Evolutionary conservation across 2,888 invertebrate species (phyloP).

Genomic region (Metallyticus violacea): DNA sequence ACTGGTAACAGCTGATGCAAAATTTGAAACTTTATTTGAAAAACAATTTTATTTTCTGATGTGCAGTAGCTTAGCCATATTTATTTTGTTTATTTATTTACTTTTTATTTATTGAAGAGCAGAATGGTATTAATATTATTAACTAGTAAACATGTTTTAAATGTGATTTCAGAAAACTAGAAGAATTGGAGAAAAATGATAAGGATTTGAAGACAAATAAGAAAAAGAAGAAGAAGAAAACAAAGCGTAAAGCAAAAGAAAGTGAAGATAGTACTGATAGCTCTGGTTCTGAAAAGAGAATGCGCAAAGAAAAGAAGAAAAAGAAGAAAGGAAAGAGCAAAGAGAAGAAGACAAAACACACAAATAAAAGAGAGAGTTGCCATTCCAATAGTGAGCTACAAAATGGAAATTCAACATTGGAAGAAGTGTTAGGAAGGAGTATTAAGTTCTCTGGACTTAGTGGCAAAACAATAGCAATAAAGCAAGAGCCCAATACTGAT

Average conservation of each 20-base stretch:
- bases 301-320: not conserved
- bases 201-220: not conserved
- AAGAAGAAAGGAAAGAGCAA: not conserved
- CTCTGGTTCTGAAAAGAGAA: not conserved
- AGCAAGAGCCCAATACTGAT: not conserved
- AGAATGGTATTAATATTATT: too few relatives aligned
- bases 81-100: too few relatives aligned
- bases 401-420: not conserved
- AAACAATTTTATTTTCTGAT: too few relatives aligned
- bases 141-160: too few relatives aligned
- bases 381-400: not conserved
- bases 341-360: not conserved
- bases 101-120: too few relatives aligned
- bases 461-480: not conserved
- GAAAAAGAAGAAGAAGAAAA: slow-evolving; percentile 14
- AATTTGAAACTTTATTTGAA: too few relatives aligned
- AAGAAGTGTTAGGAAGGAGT: slow-evolving; percentile 9
- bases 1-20: too few relatives aligned
- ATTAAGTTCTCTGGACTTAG: slow-evolving; percentile 10
- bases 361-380: not conserved
- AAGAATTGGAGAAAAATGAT: slow-evolving; percentile 17
- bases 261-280: not conserved
- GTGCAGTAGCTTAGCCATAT: too few relatives aligned
- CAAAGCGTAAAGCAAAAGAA: not conserved
- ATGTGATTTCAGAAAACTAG: slow-evolving; percentile 14